Percentiles rank a stretch among this genome's conserved stretches.
Evolutionary conservation across 2,888 invertebrate genomes (phyloP).

Genomic region (Drosophila formosana): DNA sequence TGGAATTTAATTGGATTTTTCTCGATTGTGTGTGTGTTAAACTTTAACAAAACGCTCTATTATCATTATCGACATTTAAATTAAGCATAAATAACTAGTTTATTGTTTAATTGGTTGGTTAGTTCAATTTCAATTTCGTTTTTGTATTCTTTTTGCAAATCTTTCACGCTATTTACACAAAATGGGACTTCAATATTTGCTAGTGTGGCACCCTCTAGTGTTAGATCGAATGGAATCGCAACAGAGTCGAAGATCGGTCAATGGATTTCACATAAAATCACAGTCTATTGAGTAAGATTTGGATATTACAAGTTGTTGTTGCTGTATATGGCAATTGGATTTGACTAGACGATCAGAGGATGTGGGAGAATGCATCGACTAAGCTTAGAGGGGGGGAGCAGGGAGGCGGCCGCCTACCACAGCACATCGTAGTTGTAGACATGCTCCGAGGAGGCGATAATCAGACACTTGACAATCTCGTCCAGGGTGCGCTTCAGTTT

Average conservation of each 20-base stretch:
- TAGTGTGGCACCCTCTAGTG: constrained; percentile 48
- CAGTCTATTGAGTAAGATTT: constrained; percentile 62
- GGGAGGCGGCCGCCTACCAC: constrained; percentile 54
- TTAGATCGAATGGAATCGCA: constrained; percentile 2
- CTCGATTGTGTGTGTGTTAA: constrained; percentile 7
- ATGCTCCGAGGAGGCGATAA: constrained; percentile 72
- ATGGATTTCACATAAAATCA: constrained; percentile 58
- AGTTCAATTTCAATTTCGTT: constrained; percentile 1
- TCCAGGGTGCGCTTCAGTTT: constrained; percentile 70
- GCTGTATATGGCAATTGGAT: constrained; percentile 58
- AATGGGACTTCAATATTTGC: constrained; percentile 8
- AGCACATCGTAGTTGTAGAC: constrained; percentile 74
- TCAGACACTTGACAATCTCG: constrained; percentile 71
- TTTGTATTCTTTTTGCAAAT: constrained; percentile 32
- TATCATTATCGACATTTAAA: constrained; percentile 26
- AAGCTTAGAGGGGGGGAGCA: neutral
- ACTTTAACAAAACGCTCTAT: constrained; percentile 65
- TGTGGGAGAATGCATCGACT: constrained; percentile 15
- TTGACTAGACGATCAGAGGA: constrained; percentile 68
- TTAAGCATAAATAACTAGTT: constrained; percentile 53
- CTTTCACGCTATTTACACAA: constrained; percentile 59
- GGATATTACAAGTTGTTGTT: constrained; percentile 12
- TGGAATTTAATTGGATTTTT: constrained; percentile 32
- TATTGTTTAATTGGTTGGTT: constrained; percentile 35
- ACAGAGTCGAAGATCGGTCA: constrained; percentile 13